A percentile compares a stretch with the other conserved stretches of the same genome.
Conservation (phyloP, 1,140 invertebrate species). For the Drosophila littoralis region DNA sequence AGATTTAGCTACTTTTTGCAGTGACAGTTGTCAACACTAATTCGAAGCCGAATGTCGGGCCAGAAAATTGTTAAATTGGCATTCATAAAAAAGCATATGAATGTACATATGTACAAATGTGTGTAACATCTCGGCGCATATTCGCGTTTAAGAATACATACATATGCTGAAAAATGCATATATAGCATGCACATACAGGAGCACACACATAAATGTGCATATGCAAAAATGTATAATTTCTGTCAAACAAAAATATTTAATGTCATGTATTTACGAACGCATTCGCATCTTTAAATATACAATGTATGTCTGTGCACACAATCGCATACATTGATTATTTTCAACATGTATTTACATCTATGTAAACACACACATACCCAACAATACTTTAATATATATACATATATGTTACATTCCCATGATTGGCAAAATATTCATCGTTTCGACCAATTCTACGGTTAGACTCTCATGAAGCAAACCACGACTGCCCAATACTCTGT, state of each 20-base stretch:
- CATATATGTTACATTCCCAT: no score
- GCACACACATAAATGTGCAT: neutral
- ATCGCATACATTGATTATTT: neutral
- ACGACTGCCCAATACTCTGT: no score
- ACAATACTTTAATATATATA: neutral
- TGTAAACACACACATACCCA: neutral
- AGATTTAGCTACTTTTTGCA: no score
- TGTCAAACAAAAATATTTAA: slow-evolving; percentile 12
- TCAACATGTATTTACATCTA: neutral
- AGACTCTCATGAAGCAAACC: no score
- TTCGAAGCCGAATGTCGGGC: slow-evolving; percentile 30
- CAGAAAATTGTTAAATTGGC: slow-evolving; percentile 52
- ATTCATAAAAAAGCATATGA: slow-evolving; percentile 52
- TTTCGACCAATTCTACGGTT: no score
- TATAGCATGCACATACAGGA: neutral
- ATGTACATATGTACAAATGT: neutral
- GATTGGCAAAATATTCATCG: no score
- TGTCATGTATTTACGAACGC: slow-evolving; percentile 14
- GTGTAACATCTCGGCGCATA: slow-evolving; percentile 27
- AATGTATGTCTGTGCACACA: neutral
- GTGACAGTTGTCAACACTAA: no score
- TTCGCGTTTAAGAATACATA: slow-evolving; percentile 34
- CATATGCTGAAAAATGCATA: neutral
- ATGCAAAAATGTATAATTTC: slow-evolving; percentile 17
- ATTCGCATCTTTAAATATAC: slow-evolving; percentile 5